Base-by-base conservation (phyloP, 2,888 invertebrate genomes). In the Amiota mariae region DNA sequence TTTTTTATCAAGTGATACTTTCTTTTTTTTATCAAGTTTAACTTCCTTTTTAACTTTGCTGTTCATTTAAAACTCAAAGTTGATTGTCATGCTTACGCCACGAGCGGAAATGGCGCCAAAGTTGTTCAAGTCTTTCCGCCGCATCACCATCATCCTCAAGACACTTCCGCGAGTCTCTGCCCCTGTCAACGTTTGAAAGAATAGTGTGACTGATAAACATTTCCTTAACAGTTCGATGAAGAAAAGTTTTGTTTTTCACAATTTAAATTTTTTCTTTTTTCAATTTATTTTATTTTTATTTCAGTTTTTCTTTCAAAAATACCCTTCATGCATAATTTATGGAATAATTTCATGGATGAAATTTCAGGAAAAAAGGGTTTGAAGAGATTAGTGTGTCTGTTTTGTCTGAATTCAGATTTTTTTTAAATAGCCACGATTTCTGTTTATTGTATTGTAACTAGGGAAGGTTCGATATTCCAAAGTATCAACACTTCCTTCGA, bases 41-140 rank as follows among this genome's bases (percentile, higher is more conserved):
- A n/a, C n/a, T n/a, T n/a, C n/a, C n/a, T n/a, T n/a, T n/a, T n/a
- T n/a, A n/a, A 59, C 46, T 63, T 63, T 46, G 36, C 63, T 63
- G 63, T n/a, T 63, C 63, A 63, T 46, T 63, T 46, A 63, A 63
- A 85, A 85, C 82, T 83, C 85, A 84, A 82, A 83, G 83, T 83
- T 85, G 83, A 83, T 83, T 83, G 85, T 83, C 85, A 83, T 83
- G 85, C 84, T 85, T 84, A 83, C 78, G 84, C 83, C 83, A 77
- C 51, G 56, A 74, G 79, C 83, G 85, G 85, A 83, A 85, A 83
- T 81, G 78, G 84, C 77, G 12, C 4, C 54, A n/a, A 12, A 80
- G 76, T 75, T 77, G 18, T 64, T 36, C 63, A n/a, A n/a, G n/a
- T 8, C 61, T 8, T 12, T n/a, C n/a, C n/a, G n/a, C n/a, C n/a